Percentiles rank a stretch among this genome's conserved stretches.
phyloP scores from a whole-genome alignment of 2,888 invertebrate genomes.

The Lacanobia wlatinum region DNA sequence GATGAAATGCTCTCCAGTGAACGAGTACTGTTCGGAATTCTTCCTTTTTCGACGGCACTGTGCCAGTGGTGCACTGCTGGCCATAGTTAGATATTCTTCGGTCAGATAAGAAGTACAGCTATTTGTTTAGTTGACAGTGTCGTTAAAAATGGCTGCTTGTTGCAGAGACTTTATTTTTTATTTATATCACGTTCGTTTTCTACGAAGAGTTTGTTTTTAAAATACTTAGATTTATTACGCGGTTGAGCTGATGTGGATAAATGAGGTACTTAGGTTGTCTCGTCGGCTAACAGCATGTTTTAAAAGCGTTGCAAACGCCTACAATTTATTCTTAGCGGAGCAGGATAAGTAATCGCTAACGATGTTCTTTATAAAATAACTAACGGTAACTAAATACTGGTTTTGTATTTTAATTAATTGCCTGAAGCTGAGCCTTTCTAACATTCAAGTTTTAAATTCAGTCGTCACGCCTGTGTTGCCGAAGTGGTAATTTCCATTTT shows the following conservation, averaged over 20 bases:
- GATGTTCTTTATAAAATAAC: slow-evolving; percentile 32
- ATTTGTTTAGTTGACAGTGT: slow-evolving; percentile 38
- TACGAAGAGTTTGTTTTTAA: slow-evolving; percentile 24
- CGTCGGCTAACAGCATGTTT: slow-evolving; percentile 37
- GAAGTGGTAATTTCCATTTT: not conserved
- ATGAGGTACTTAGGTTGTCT: slow-evolving; percentile 48
- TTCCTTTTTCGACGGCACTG: slow-evolving; percentile 47
- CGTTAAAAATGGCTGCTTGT: slow-evolving; percentile 23
- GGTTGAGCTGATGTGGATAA: slow-evolving; percentile 53
- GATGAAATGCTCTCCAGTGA: slow-evolving; percentile 60
- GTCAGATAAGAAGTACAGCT: slow-evolving; percentile 15
- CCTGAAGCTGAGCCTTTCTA: slow-evolving; percentile 14
- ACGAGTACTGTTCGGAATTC: slow-evolving; percentile 39
- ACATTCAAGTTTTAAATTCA: not conserved
- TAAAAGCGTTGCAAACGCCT: slow-evolving; percentile 36
- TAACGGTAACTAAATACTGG: slow-evolving; percentile 35
- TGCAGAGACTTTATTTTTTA: slow-evolving; percentile 32
- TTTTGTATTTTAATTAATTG: slow-evolving; percentile 17
- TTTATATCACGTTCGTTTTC: slow-evolving; percentile 44
- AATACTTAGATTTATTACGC: slow-evolving; percentile 48
- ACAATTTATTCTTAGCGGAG: slow-evolving; percentile 35
- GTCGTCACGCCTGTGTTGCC: not conserved
- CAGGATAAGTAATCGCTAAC: slow-evolving; percentile 35
- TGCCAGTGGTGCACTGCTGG: slow-evolving; percentile 41
- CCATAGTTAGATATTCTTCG: slow-evolving; percentile 15